phyloP scores from a whole-genome alignment of 2,797 vertebrate species.

The Trachops cirrhosus region DNA sequence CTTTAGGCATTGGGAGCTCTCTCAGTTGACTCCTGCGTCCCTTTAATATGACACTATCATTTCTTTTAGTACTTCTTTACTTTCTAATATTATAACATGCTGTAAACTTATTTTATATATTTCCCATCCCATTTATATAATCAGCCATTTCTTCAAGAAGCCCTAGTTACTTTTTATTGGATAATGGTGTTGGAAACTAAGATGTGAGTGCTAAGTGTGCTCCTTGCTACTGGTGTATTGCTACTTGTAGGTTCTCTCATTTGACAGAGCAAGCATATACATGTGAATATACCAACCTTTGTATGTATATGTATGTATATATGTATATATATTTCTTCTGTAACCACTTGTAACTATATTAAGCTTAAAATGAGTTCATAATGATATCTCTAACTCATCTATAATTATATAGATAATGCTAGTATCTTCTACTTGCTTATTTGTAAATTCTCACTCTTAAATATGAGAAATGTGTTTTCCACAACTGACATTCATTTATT shows the following conservation, averaged over 20 bases:
- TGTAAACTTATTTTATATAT: not conserved
- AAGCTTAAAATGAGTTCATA: not conserved
- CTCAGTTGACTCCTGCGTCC: not conserved
- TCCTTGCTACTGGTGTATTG: not conserved
- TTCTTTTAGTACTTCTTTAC: not conserved
- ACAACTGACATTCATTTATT: not conserved
- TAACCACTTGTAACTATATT: not conserved
- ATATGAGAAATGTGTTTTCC: not conserved
- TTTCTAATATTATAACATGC: not conserved
- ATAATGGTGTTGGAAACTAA: not conserved
- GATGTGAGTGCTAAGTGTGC: not conserved
- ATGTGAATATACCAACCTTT: not conserved
- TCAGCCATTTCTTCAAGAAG: not conserved
- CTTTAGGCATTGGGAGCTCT: not conserved
- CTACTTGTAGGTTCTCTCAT: not conserved
- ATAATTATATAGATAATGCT: not conserved
- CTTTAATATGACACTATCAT: not conserved
- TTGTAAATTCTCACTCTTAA: not conserved
- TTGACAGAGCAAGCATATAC: not conserved
- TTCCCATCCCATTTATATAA: not conserved
- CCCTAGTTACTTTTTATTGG: not conserved
- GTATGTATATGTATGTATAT: not conserved
- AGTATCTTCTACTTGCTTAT: not conserved
- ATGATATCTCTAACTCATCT: not conserved
- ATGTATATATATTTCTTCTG: not conserved